Evolutionary conservation across 1,140 invertebrate species (phyloP), one percentile per base, ranked within the genome.

Genomic region (Drosophila burlai): DNA sequence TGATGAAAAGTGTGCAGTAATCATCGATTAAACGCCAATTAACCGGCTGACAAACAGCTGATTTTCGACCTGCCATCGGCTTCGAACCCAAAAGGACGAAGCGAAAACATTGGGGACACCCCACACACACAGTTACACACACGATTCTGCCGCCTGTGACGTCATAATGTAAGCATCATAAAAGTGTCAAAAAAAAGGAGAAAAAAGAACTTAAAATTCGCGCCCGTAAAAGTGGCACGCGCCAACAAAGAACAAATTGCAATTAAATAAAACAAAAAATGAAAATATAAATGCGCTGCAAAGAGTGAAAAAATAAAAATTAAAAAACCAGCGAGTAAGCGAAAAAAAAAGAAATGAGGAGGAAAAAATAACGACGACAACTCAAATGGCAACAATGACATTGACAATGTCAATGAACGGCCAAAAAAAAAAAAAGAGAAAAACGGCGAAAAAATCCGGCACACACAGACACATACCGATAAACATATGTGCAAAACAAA

Each of bases 141-240:
- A 50, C n/a, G 15, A 59, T 47, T 24, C 24, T 54, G n/a, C 29
- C 42, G 43, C 16, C 58, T 10, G 69, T 90, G 84, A 90, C 84
- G 85, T 89, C 84, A 89, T 90, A 85, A 90, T 90, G 85, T 89
- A 89, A 84, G 89, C 78, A 89, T 90, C 78, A 89, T 89, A 89
- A 90, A 85, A 89, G 80, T 87, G 81, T 80, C 77, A 47, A 89
- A 90, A 85, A 83, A 60, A 80, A 67, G 34, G 47, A 4, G 18
- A 54, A 52, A 59, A 69, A 73, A 58, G 55, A 79, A 76, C 46
- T 87, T 80, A 71, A 87, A 86, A 52, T 83, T 43, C 46, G 52
- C 38, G 34, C 62, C 65, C 62, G 72, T 60, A 60, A 74, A 87
- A 89, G 86, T 89, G 84, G 78, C 84, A 86, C 84, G 80, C 72